Percentiles rank a stretch among this genome's conserved stretches.
Conservation (phyloP, 2,113 vertebrate species). For the Halichoerus grypus region DNA sequence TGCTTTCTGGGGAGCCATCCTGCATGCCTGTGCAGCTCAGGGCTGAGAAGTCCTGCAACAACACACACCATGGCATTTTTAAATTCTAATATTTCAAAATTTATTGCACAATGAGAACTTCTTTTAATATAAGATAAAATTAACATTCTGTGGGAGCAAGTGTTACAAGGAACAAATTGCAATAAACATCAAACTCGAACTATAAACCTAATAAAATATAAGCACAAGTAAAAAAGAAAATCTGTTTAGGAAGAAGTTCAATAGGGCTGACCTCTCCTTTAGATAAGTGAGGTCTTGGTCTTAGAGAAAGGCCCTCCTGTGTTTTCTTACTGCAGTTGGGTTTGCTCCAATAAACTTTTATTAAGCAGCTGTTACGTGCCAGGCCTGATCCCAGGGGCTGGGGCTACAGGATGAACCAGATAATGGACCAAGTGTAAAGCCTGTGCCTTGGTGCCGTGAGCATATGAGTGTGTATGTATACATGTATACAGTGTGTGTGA, state of each 20-base stretch:
- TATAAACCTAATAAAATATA: neutral
- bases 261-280: neutral
- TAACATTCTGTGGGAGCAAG: neutral
- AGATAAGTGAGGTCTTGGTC: neutral
- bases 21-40: neutral
- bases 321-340: neutral
- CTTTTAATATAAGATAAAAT: neutral
- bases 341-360: neutral
- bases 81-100: neutral
- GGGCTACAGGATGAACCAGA: neutral
- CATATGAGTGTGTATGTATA: neutral
- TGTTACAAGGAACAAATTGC: neutral
- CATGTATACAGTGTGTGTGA: neutral
- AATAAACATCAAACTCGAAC: constrained; percentile 29
- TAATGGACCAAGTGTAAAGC: neutral
- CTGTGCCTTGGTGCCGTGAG: neutral
- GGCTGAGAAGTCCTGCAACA: neutral
- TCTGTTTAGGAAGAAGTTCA: neutral
- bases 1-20: neutral
- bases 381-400: neutral
- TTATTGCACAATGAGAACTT: neutral
- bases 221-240: neutral
- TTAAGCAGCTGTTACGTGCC: neutral
- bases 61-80: neutral
- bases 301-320: neutral